These are phyloP conservation scores for Spheniscus mendiculus DNA, from an alignment of 2,113 vertebrate species.

Conservation along the genomic window DNA sequence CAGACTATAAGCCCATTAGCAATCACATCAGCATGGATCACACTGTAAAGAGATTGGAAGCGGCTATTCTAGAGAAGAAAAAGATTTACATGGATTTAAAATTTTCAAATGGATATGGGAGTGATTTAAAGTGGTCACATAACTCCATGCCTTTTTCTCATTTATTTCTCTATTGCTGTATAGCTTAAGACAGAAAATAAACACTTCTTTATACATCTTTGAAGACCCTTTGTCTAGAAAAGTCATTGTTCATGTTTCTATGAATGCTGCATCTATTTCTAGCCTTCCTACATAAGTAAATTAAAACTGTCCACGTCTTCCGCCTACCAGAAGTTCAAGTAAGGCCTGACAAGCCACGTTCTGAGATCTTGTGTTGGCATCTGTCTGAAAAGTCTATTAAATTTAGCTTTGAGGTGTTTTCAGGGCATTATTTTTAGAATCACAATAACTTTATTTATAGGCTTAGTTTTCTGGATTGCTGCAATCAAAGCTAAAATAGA, in stretches of 20 bases:
- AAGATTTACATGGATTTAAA: conserved; percentile 22
- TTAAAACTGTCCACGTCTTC: background rate
- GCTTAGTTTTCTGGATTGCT: background rate
- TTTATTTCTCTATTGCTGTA: background rate
- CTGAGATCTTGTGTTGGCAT: background rate
- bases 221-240: background rate
- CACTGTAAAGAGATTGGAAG: background rate
- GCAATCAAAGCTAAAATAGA: background rate
- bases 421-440: conserved; percentile 32
- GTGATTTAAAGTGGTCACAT: background rate
- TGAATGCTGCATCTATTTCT: conserved; percentile 20
- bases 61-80: background rate
- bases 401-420: conserved; percentile 4
- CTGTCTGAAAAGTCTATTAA: background rate
- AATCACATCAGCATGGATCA: conserved; percentile 4
- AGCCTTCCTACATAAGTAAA: background rate
- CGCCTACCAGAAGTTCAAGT: background rate
- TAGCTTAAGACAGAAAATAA: background rate
- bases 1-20: conserved; percentile 29
- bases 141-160: background rate
- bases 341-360: background rate
- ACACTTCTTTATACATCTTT: background rate
- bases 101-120: background rate
- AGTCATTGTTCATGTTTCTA: background rate
- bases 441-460: conserved; percentile 9